Evolutionary conservation across 2,888 invertebrate species (phyloP).

Genomic region (Troides helena): DNA sequence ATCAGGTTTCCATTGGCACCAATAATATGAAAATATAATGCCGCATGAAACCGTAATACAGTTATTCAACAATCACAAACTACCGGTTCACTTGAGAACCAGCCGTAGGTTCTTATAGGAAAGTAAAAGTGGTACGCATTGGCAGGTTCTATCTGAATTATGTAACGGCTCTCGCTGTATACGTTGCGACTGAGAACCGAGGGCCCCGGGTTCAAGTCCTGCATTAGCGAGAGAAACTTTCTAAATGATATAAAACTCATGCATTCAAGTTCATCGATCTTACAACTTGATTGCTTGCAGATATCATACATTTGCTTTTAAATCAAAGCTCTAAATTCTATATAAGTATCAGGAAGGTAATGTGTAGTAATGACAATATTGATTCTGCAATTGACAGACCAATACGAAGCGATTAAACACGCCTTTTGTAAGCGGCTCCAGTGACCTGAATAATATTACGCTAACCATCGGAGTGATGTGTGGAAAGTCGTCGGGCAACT

Average conservation of each 20-base stretch:
- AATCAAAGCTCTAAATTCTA: not conserved
- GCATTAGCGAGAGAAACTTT: slow-evolving; percentile 11
- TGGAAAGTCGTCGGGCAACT: slow-evolving; percentile 12
- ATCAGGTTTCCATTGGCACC: too few species aligned
- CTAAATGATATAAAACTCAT: not conserved
- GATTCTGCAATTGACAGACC: slow-evolving; percentile 7
- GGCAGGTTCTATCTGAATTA: slow-evolving; percentile 33
- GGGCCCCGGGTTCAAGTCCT: slow-evolving; percentile 11
- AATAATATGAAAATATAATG: too few species aligned
- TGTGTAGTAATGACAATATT: too few species aligned
- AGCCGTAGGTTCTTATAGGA: slow-evolving; percentile 36
- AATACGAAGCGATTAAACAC: slow-evolving; percentile 8
- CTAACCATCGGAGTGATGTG: slow-evolving; percentile 7
- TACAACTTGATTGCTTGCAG: too few species aligned
- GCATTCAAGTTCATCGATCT: not conserved
- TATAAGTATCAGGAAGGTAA: too few species aligned
- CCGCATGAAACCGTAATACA: slow-evolving; percentile 26
- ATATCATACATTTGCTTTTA: not conserved
- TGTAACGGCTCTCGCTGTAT: slow-evolving; percentile 10
- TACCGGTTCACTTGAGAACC: slow-evolving; percentile 24
- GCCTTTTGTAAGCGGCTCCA: slow-evolving; percentile 19
- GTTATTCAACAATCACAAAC: slow-evolving; percentile 41
- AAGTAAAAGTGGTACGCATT: slow-evolving; percentile 55
- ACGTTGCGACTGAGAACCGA: slow-evolving; percentile 2
- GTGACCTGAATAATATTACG: slow-evolving; percentile 17